phyloP scores from a whole-genome alignment of 37 sponge, comb jelly and placozoan species.

The Beroe ovata region DNA sequence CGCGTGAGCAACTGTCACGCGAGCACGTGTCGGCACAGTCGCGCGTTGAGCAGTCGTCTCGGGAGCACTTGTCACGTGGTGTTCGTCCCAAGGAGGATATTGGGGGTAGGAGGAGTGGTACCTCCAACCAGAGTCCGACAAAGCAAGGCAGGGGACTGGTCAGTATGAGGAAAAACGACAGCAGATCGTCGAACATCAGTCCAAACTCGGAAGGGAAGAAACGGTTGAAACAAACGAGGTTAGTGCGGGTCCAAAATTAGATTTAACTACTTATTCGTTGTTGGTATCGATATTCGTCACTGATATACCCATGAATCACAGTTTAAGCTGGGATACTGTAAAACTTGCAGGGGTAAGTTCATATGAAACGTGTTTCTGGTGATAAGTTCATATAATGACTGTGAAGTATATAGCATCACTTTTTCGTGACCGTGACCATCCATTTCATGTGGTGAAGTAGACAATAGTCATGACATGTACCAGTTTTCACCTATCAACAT shows the following conservation, averaged over 20 bases:
- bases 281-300: not conserved
- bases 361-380: too few species aligned
- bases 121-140: not conserved
- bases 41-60: not conserved
- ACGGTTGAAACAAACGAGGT: constrained; percentile 40
- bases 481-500: too few species aligned
- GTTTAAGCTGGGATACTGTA: constrained; percentile 51
- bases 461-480: too few species aligned
- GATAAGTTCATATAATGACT: too few species aligned
- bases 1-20: not conserved
- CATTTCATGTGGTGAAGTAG: too few species aligned
- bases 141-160: not conserved
- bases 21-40: too few species aligned
- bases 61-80: not conserved
- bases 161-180: not conserved
- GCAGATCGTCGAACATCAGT: not conserved
- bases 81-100: not conserved
- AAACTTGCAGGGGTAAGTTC: constrained; percentile 13
- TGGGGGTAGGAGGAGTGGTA: not conserved
- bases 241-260: too few species aligned
- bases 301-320: not conserved
- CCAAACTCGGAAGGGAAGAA: constrained; percentile 3
- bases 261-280: not conserved
- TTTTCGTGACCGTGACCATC: too few species aligned
- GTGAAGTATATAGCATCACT: too few species aligned